Evolutionary conservation across 2,888 invertebrate genomes (phyloP).

Genomic region (Tethea ocularis): DNA sequence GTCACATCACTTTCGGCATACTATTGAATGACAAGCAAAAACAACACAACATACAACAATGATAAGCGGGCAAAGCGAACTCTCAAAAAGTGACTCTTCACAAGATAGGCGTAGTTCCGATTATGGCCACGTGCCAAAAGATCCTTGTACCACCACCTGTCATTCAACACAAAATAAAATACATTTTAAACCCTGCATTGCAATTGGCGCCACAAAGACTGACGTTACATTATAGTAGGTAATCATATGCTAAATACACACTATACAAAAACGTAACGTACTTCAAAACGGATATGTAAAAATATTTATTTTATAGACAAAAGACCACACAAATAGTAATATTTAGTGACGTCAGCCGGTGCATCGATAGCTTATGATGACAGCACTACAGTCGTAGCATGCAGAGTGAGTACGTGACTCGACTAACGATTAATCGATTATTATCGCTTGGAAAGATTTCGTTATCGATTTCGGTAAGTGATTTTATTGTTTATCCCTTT

Average conservation of each 20-base stretch:
- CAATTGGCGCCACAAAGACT: not conserved
- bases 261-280: not conserved
- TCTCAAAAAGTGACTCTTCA: too few relatives aligned
- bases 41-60: too few relatives aligned
- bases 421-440: conserved; percentile 32
- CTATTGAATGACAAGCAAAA: too few relatives aligned
- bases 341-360: conserved; percentile 47
- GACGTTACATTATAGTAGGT: not conserved
- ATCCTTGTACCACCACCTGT: too few relatives aligned
- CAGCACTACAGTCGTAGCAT: conserved; percentile 37
- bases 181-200: not conserved
- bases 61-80: too few relatives aligned
- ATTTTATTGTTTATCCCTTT: conserved; percentile 17
- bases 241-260: conserved; percentile 1
- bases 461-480: conserved; percentile 15
- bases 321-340: conserved; percentile 48
- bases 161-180: not conserved
- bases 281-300: conserved; percentile 17
- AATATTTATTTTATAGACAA: conserved; percentile 13
- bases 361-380: conserved; percentile 34
- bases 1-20: too few relatives aligned
- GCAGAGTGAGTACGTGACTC: conserved; percentile 47
- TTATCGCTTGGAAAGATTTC: conserved; percentile 15
- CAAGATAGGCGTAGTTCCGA: too few relatives aligned
- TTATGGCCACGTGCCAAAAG: too few relatives aligned